Base-by-base conservation (phyloP, 2,113 vertebrate species). In the Python bivittatus region DNA sequence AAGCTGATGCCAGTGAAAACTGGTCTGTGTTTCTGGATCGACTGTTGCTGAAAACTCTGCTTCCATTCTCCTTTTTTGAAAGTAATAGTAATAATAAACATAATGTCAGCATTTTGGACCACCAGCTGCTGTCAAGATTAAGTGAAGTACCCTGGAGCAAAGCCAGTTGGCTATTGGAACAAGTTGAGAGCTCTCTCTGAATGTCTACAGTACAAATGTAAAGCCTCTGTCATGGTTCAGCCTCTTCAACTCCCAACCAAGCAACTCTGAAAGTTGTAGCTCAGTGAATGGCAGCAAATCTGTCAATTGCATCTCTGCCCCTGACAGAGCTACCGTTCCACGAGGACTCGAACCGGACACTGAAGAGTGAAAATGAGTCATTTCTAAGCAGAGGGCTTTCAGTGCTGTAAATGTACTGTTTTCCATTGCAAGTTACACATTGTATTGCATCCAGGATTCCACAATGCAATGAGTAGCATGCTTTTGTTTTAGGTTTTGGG, bases 31-130 rank as follows among this genome's bases (percentile, higher is more conserved):
- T 52, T 56, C 38, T 57, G 64, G 38, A 11, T 8, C 38, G 27
- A 22, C 29, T 52, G 48, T 53, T 68, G 84, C 48, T 88, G 52
- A 79, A 29, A 42, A 42, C 25, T 48, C 27, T 57, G 22, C 27
- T 27, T 79, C 72, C 72, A 79, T 79, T 42, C 72, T 79, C 33
- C 72, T 38, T 79, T 79, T 79, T 79, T 38, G 6, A 79, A 79
- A 79, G 72, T 79, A 42, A 79, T 79, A 79, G 33, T 42, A 79
- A 79, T 79, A 42, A 79, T 79, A 79, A 79, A 79, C 72, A 79
- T 79, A 79, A 42, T 42, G 33, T 79, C 72, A 79, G 72, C 72
- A 79, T 79, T 79, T 79, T 22, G 33, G 33, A 79, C 72, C 72
- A 79, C 33, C 33, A 1, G 72, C 72, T 79, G 72, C 72, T 79